phyloP scores from a whole-genome alignment of 2,113 vertebrate species.

The Eublepharis macularius region DNA sequence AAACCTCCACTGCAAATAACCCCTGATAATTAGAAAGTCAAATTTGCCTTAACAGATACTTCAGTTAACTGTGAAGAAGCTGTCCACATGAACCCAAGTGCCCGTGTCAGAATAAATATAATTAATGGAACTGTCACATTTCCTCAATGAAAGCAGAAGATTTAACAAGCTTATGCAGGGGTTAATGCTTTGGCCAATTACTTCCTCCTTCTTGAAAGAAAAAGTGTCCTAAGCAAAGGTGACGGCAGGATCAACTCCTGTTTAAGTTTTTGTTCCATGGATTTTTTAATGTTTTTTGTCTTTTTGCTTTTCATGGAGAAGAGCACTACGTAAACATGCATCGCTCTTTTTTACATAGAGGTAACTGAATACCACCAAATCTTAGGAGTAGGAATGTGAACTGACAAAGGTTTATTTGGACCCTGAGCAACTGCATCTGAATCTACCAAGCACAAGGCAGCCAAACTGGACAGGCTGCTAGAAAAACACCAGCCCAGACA shows the following conservation, averaged over 20 bases:
- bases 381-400: conserved; percentile 51
- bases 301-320: conserved; percentile 32
- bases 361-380: conserved; percentile 53
- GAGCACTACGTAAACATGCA: conserved; percentile 24
- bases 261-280: conserved; percentile 33
- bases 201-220: conserved; percentile 24
- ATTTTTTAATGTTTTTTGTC: background rate
- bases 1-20: background rate
- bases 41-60: background rate
- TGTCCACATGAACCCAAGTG: background rate
- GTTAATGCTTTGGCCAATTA: conserved; percentile 56
- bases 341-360: conserved; percentile 32
- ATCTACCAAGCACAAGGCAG: conserved; percentile 48
- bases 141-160: conserved; percentile 30
- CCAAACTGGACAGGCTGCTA: conserved; percentile 50
- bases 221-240: conserved; percentile 56
- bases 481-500: conserved; percentile 60
- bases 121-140: conserved; percentile 34
- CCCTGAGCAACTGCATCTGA: conserved; percentile 60
- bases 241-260: conserved; percentile 49
- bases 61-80: background rate
- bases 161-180: conserved; percentile 55
- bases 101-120: background rate
- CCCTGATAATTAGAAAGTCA: too few species aligned
- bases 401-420: conserved; percentile 51